These are phyloP conservation scores for Scopus umbretta DNA, from an alignment of 2,113 vertebrate species.

Conservation along the genomic window DNA sequence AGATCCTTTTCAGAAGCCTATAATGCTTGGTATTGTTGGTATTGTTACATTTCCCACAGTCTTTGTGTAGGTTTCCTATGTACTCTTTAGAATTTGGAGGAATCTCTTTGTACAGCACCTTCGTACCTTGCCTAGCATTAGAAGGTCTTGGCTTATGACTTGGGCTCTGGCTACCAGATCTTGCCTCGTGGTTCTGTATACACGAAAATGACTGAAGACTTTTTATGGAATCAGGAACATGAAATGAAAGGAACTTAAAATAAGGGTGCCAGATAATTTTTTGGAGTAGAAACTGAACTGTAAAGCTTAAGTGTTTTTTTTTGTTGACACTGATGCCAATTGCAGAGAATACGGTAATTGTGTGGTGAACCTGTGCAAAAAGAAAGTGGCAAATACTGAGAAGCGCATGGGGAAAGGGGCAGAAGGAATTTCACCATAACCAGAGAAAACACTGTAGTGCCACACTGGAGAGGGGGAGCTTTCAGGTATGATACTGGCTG, in stretches of 20 bases:
- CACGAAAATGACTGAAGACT: background rate
- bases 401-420: background rate
- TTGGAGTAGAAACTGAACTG: background rate
- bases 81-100: background rate
- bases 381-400: background rate
- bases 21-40: background rate
- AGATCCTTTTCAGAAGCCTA: background rate
- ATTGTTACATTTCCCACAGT: background rate
- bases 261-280: background rate
- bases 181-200: background rate
- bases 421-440: background rate
- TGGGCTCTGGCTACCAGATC: background rate
- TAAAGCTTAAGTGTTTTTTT: background rate
- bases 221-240: background rate
- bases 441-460: background rate
- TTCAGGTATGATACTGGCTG: background rate
- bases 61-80: background rate
- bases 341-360: background rate
- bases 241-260: background rate
- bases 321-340: background rate
- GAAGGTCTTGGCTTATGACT: background rate
- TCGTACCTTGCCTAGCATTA: background rate
- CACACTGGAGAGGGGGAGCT: background rate
- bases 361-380: background rate
- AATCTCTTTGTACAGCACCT: background rate